phyloP scores from a whole-genome alignment of 2,113 vertebrate genomes.

The Oreochromis spilurus region DNA sequence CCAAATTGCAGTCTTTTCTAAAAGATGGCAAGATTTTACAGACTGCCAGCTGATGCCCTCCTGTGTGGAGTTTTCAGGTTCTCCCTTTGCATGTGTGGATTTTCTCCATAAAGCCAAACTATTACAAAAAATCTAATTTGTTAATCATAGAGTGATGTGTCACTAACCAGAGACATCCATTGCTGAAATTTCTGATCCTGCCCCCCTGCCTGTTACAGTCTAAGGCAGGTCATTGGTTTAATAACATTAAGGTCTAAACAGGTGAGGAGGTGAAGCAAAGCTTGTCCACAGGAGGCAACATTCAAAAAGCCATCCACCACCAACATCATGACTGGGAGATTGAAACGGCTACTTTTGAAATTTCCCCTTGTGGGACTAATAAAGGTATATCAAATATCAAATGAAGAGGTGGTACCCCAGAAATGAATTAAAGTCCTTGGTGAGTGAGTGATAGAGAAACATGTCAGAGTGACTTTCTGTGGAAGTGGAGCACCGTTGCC shows the following conservation, averaged over 20 bases:
- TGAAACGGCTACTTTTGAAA: not conserved
- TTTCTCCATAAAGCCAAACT: not conserved
- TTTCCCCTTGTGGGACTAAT: too few species aligned
- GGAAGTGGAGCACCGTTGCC: rapidly evolving
- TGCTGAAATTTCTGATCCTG: not conserved
- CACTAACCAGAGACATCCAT: not conserved
- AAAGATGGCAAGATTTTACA: not conserved
- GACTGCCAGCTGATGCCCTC: not conserved
- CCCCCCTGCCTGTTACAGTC: not conserved
- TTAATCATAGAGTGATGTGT: not conserved
- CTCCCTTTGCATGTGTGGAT: not conserved
- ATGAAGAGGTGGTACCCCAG: not conserved
- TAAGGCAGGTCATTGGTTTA: not conserved
- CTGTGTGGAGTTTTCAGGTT: not conserved
- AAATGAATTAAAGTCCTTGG: not conserved
- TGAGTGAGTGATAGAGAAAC: not conserved
- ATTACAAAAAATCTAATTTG: not conserved
- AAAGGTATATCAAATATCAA: not conserved
- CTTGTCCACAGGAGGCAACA: rapidly evolving
- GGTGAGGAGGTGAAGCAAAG: not conserved
- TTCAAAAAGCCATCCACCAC: not conserved
- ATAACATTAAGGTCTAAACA: conserved; percentile 8
- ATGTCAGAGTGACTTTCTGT: not conserved
- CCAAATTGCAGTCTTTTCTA: not conserved
- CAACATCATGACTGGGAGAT: too few species aligned